Percentiles rank a stretch among this genome's conserved stretches.
Evolutionary conservation across 2,888 invertebrate species (phyloP).

Genomic region (Cheilosia impressa): DNA sequence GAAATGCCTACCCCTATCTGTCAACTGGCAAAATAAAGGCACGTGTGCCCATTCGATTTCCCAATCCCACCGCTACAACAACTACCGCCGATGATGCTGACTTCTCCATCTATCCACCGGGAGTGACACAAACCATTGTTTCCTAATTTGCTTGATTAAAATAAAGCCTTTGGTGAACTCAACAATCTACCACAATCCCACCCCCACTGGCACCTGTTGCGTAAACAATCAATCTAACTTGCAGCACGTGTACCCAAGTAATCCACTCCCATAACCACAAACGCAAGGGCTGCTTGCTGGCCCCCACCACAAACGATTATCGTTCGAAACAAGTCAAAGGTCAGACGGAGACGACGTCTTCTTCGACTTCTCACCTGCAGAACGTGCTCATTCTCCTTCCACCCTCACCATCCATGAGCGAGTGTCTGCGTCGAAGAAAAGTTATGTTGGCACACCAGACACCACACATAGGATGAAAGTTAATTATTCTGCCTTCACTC

Average conservation of each 20-base stretch:
- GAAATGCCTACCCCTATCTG: no score
- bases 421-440: slow-evolving; percentile 58
- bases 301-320: slow-evolving; percentile 14
- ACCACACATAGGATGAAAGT: slow-evolving; percentile 55
- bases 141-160: not conserved
- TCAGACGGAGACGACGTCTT: slow-evolving; percentile 21
- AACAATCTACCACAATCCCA: not conserved
- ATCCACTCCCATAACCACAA: slow-evolving; percentile 2
- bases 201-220: not conserved
- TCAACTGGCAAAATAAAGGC: no score
- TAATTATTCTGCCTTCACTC: slow-evolving; percentile 69
- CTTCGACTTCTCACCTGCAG: not conserved
- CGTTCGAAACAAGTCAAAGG: slow-evolving; percentile 43
- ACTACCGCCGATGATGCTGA: no score
- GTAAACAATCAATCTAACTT: slow-evolving; percentile 7
- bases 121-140: no score
- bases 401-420: not conserved
- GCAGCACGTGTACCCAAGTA: slow-evolving; percentile 11
- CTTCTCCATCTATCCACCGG: no score
- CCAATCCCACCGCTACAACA: no score
- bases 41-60: no score
- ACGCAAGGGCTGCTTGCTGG: not conserved
- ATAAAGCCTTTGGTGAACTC: not conserved
- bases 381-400: slow-evolving; percentile 2
- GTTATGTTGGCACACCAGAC: slow-evolving; percentile 34